Evolutionary conservation across 2,797 vertebrate genomes (phyloP), one percentile per base, ranked within the genome.

Genomic region (Borostomias antarcticus): DNA sequence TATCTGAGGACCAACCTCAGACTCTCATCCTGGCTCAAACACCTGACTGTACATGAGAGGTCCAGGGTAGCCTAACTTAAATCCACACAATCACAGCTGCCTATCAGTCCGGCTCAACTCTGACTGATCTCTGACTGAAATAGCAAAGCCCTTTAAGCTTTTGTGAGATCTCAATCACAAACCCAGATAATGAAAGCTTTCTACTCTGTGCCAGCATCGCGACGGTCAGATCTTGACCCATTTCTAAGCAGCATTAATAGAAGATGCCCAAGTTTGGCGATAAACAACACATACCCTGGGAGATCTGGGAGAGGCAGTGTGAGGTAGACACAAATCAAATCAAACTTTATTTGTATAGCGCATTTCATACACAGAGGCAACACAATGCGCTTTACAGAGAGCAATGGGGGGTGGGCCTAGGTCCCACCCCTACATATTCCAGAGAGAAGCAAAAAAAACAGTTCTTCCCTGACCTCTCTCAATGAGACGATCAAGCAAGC

Each of bases 91-190:
- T 76, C 53, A 68, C 26, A 50, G 25, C 45, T 60, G 60, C 58
- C 48, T 23, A 30, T 64, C 40, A 51, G 66, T 59, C 54, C 58
- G 15, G n/a, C n/a, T n/a, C 47, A 73, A 69, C 80, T 81, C 5
- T 29, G 17, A 69, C 70, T 78, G 66, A 76, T 48, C 37, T 6
- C 59, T 68, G 68, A 70, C 72, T 72, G 45, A 58, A 67, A 74
- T 63, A 73, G 59, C 62, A 75, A 78, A 78, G 73, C 66, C 64
- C 30, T 71, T 74, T 70, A 61, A 32, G 52, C 58, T 58, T 66
- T 67, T 23, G 53, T 78, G 65, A 9, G 40, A 54, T 68, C 9
- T 52, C 54, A 77, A 70, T 77, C 73, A 66, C 51, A 62, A 71
- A 30, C 19, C 3, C 54, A 64, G 74, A 83, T 74, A 80, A 74